Evolutionary conservation across 2,113 vertebrate genomes (phyloP).

Genomic region (Panurus biarmicus): DNA sequence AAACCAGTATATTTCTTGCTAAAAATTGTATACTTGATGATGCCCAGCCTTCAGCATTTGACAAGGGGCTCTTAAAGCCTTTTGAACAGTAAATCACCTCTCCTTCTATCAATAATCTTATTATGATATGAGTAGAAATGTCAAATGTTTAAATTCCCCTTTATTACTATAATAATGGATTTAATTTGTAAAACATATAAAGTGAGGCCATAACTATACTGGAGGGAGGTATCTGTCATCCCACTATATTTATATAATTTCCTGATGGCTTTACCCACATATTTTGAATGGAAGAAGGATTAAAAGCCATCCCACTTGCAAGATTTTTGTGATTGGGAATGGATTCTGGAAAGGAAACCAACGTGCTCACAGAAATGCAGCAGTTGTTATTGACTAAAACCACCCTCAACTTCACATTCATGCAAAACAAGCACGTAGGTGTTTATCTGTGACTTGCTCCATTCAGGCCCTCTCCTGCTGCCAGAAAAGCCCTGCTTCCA

Average conservation of each 20-base stretch:
- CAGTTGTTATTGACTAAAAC: not conserved
- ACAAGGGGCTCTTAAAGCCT: slow-evolving; percentile 1
- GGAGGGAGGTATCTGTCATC: not conserved
- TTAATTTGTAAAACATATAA: slow-evolving; percentile 55
- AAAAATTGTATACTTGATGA: slow-evolving; percentile 30
- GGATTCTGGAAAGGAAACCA: not conserved
- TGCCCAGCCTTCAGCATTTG: not conserved
- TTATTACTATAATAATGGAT: slow-evolving; percentile 47
- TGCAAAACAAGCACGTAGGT: accelerated
- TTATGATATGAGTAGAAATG: slow-evolving; percentile 40
- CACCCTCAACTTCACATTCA: not conserved
- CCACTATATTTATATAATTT: not conserved
- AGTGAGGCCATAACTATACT: slow-evolving; percentile 3
- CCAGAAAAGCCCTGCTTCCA: slow-evolving; percentile 6
- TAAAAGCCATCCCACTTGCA: not conserved
- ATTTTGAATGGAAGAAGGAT: not conserved
- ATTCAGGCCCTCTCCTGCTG: not conserved
- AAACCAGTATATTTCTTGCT: slow-evolving; percentile 5
- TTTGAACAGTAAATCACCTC: slow-evolving; percentile 22
- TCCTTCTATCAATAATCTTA: slow-evolving; percentile 39
- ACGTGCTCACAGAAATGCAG: not conserved
- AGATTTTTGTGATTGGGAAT: not conserved
- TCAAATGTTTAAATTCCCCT: slow-evolving; percentile 28
- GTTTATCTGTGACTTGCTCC: not conserved
- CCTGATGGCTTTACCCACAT: not conserved